Evolutionary conservation across 2,888 invertebrate genomes (phyloP).

Genomic region (Scaeva pyrastri): DNA sequence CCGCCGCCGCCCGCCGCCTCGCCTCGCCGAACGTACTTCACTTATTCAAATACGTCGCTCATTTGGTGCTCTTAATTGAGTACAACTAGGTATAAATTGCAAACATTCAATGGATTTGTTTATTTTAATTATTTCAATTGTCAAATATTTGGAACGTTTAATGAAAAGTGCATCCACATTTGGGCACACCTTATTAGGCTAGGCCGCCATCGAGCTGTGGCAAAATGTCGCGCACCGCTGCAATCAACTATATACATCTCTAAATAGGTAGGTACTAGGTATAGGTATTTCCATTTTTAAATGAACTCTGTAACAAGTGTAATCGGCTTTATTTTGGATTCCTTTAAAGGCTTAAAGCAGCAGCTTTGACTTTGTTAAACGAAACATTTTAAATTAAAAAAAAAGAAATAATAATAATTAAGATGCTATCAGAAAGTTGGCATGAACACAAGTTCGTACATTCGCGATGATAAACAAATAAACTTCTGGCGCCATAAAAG

Average conservation of each 20-base stretch:
- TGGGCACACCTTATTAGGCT: conserved; percentile 61
- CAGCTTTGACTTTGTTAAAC: conserved; percentile 36
- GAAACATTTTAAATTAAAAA: conserved; percentile 37
- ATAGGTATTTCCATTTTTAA: conserved; percentile 4
- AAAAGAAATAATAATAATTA: conserved; percentile 39
- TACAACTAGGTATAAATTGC: conserved; percentile 55
- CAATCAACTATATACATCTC: background rate
- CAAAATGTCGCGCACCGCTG: background rate
- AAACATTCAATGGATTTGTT: conserved; percentile 52
- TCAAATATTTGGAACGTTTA: conserved; percentile 69
- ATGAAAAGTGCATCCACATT: conserved; percentile 56
- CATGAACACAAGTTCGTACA: conserved; percentile 70
- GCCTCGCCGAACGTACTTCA: conserved; percentile 33
- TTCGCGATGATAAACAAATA: conserved; percentile 74
- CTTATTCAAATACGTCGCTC: conserved; percentile 47
- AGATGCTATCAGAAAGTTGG: conserved; percentile 73
- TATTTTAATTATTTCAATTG: conserved; percentile 54
- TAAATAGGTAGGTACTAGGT: too few species aligned
- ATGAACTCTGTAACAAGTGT: conserved; percentile 32
- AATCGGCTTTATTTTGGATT: conserved; percentile 29
- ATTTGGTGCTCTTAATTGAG: conserved; percentile 59
- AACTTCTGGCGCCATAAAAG: conserved; percentile 72
- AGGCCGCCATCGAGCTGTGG: conserved; percentile 5
- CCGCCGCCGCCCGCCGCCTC: too few species aligned
- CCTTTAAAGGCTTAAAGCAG: conserved; percentile 28